Base-by-base conservation (phyloP, 2,797 vertebrate species). In the Saguinus oedipus region DNA sequence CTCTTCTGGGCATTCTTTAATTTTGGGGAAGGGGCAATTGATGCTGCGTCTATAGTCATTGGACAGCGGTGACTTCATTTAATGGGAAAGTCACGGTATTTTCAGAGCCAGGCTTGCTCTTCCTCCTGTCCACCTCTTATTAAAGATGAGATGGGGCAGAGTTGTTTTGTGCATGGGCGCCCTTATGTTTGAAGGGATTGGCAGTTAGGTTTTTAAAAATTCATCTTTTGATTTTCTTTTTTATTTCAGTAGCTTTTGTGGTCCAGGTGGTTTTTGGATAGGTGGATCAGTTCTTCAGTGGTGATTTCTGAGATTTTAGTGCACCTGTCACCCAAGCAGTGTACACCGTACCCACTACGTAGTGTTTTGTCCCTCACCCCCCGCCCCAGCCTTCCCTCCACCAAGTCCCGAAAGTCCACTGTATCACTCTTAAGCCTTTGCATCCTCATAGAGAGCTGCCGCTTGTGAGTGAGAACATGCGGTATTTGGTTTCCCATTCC, bases 1-100 rank as follows among this genome's bases (percentile, higher is more conserved):
- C 48, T 68, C 39, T 22, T 61, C 9, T 2, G 7, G 64, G 57
- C 13, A 2, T 0, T 2, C 20, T 88, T 46, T 75, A 11, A 27
- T 61, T 33, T 53, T 15, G 57, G 14, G 33, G 5, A 2, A 5
- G 33, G 64, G 68, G 9, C 13, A 6, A 0, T 12, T 12, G 17
- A 2, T 14, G 26, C 15, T 7, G 0, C 4, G 4, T 53, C 44
- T 22, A 3, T 2, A 0, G 46, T 75, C 48, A 5, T 17, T 36
- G 26, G 57, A 53, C 59, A 36, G 9, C 27, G 20, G 30, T 0
- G 39, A 6, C 13, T 3, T 76, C 10, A 0, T 4, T 76, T 39
- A 22, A 2, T 36, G 9, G 81, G 48, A 24, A 75, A 85, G 44
- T 1, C 68, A 5, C 4, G n/a, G 2, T 1, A 0, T 39, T 85